Evolutionary conservation across 2,113 vertebrate species (phyloP), one percentile per base, ranked within the genome.

Genomic region (Halcyon malimbica): DNA sequence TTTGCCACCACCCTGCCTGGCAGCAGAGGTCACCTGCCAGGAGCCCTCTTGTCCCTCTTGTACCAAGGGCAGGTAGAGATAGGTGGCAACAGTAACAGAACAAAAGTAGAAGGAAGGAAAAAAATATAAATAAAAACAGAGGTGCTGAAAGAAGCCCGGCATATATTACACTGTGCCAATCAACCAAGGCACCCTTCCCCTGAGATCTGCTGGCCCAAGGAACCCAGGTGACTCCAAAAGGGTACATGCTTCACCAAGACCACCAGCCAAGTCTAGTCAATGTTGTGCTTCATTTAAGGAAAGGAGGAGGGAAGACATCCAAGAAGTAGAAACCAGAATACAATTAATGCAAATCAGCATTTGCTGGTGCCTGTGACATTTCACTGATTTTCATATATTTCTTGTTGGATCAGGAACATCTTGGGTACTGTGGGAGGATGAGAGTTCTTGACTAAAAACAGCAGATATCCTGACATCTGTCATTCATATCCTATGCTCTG

Each of bases 121-220:
- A 51, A 19, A 62, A 37, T 35, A n/a, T 9, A 33, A 33, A 31
- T 11, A 68, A 17, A 9, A 6, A 16, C 11, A n/a, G 2, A 33
- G 42, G 11, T 53, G 16, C 25, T 29, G 13, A 28, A 83, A 48
- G 17, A 35, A 74, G 10, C 28, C 33, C 37, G 67, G 51, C 14
- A 17, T 3, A 20, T 7, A 8, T 2, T 15, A 29, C 13, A n/a
- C 12, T 1, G 1, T 2, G 31, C 48, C 68, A 50, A 28, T 16
- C 50, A 44, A 20, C 19, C 26, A 31, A 29, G 28, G 4, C 5
- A 4, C n/a, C 57, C 44, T 60, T 48, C 13, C 51, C 31, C 18
- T 9, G 21, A 70, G 13, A 4, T 16, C 6, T 46, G 37, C 37
- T 63, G 35, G 33, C 19, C 28, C 46, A 5, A 1, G 2, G 42